Evolutionary conservation across 2,113 vertebrate genomes (phyloP), one percentile per base, ranked within the genome.

Genomic region (Notarius lentiginosus): DNA sequence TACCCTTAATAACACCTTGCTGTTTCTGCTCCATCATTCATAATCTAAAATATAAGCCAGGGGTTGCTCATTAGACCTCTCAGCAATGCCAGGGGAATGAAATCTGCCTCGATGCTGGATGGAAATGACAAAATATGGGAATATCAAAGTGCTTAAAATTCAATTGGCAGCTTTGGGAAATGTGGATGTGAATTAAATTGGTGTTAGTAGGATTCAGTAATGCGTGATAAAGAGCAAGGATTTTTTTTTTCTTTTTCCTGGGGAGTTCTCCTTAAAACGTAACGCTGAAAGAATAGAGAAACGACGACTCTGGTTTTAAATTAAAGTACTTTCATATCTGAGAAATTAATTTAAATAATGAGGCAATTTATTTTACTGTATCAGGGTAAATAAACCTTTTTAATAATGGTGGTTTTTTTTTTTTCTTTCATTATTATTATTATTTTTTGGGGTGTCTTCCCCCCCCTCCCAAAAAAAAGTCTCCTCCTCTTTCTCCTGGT

Each of bases 61-160:
- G 61, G 72, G 51, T 53, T 56, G 79, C 84, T 73, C 49, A 84
- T 85, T 85, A 85, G 73, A 53, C 53, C 73, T 65, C 47, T 12
- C 15, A 63, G 83, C 83, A 83, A 84, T 49, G 82, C n/a, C 65
- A 55, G 82, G 81, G 84, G 41, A 82, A 84, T 73, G 24, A 49
- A 79, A 65, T 49, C 58, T 60, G 72, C n/a, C 56, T 79, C 10
- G 56, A 76, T 70, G 53, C 70, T 56, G 79, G 60, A 84, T 84
- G n/a, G 17, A 58, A 30, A 22, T 56, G 10, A 27, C n/a, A 34
- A 79, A 34, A 56, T 56, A 79, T 18, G 18, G 3, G 3, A 79
- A 84, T 60, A 66, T 24, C 55, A 27, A 87, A 18, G 30, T 60
- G n/a, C 30, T 5, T 65, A 8, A 30, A 80, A 84, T 70, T 77